Percentiles rank a stretch among this genome's conserved stretches.
Conservation (phyloP, 1,140 invertebrate species). For the Metopolophium dirhodum region DNA sequence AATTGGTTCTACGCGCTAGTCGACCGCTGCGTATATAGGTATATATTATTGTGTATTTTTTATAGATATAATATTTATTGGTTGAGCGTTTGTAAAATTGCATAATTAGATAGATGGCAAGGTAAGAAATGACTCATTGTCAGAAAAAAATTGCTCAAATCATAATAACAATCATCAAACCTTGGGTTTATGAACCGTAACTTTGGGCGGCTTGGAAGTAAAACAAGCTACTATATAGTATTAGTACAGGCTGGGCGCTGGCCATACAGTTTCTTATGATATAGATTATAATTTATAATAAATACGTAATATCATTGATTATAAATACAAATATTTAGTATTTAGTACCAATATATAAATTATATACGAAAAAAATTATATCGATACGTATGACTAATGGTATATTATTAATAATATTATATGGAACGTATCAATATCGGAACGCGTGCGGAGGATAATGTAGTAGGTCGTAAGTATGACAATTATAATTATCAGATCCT, state of each 20-base stretch:
- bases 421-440: too few relatives aligned
- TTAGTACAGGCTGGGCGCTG: background rate
- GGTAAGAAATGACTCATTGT: background rate
- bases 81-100: background rate
- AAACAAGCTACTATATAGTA: background rate
- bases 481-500: too few relatives aligned
- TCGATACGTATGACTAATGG: too few relatives aligned
- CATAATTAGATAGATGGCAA: background rate
- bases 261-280: background rate
- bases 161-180: slow-evolving; percentile 14
- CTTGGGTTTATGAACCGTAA: slow-evolving; percentile 14
- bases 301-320: background rate
- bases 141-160: background rate
- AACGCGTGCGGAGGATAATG: too few relatives aligned
- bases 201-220: background rate
- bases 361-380: background rate
- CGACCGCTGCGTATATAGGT: background rate
- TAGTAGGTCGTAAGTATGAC: too few relatives aligned
- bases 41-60: background rate
- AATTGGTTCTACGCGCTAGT: background rate
- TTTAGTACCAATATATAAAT: background rate
- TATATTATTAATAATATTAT: too few relatives aligned
- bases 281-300: background rate
- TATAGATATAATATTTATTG: background rate
- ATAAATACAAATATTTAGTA: too few relatives aligned